phyloP scores from a whole-genome alignment of 2,113 vertebrate species.

The Oryzias woworae region DNA sequence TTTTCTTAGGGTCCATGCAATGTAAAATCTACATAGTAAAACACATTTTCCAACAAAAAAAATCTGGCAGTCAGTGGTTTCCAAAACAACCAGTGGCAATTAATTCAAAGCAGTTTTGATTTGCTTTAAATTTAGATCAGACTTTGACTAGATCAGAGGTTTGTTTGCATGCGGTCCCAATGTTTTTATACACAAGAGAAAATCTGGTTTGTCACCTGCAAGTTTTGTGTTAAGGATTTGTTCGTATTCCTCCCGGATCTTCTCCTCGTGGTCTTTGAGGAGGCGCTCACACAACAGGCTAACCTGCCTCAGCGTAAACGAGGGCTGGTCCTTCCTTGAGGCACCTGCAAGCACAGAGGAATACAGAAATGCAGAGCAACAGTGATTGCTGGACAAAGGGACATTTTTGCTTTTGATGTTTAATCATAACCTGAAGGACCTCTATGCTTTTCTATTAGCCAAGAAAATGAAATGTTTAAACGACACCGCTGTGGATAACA shows the following conservation, averaged over 20 bases:
- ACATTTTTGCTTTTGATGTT: too few species aligned
- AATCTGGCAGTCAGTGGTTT: too few species aligned
- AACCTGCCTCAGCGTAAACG: slow-evolving; percentile 89
- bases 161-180: neutral
- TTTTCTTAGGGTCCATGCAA: too few species aligned
- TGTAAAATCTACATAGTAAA: too few species aligned
- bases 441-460: slow-evolving; percentile 34
- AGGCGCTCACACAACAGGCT: slow-evolving; percentile 90
- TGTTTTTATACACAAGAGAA: neutral
- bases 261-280: slow-evolving; percentile 91
- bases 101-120: too few species aligned
- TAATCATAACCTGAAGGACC: too few species aligned
- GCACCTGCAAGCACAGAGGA: slow-evolving; percentile 71
- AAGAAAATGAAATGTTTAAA: slow-evolving; percentile 30
- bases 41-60: too few species aligned
- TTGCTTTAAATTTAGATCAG: too few species aligned
- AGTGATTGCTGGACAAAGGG: too few species aligned
- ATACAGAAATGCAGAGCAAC: neutral
- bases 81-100: too few species aligned
- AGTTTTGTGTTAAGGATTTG: slow-evolving; percentile 92
- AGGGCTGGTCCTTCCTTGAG: slow-evolving; percentile 89
- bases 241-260: slow-evolving; percentile 91
- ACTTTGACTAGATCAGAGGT: too few species aligned
- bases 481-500: slow-evolving; percentile 27
- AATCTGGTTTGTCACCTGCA: slow-evolving; percentile 75